Base-by-base conservation (phyloP, 2,888 invertebrate species). In the Calameuta filiformis region DNA sequence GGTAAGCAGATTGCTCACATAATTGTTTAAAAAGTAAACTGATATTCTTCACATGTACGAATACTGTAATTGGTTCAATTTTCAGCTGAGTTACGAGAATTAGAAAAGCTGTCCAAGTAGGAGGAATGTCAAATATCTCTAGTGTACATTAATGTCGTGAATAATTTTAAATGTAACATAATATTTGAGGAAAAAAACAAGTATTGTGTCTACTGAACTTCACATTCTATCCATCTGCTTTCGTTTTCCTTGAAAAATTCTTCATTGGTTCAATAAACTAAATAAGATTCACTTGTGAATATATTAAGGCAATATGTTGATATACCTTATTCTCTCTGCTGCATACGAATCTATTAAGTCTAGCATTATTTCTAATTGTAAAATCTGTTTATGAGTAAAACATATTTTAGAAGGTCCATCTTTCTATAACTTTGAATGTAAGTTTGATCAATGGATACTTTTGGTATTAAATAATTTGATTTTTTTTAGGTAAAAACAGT, bases 81-180 rank as follows among this genome's bases (percentile, higher is more conserved):
- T 93, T 81, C 92, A 94, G 93, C 91, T 12, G 93, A 93, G 89
- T 77, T 92, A 34, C 92, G 93, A 83, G 82, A 87, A 2, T 79
- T 93, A 1, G 92, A 93, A 81, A 93, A 93, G 1, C 88, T 93
- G 89, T 84, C 90, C 1, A 68, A 86, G 1, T 75, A 85, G 35
- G 90, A 91, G 83, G 12, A 12, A 12, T 34, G 15, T 23, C 34
- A 23, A 34, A 31, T 68, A n/a, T 68, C 35, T 15, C 56, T 78
- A 78, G 78, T 76, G 73, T 76, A 78, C 15, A 78, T 78, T 78
- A 71, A 56, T 78, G 35, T 35, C 2, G 12, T 71, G 73, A 76
- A 78, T 78, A 33, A 40, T 74, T 71, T 23, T 73, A 75, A 40
- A 34, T 76, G 71, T 78, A 78, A 77, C 69, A 75, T 77, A 77